Evolutionary conservation across 2,888 invertebrate genomes (phyloP), one percentile per base, ranked within the genome.

Genomic region (Alviniconcha strummeri): DNA sequence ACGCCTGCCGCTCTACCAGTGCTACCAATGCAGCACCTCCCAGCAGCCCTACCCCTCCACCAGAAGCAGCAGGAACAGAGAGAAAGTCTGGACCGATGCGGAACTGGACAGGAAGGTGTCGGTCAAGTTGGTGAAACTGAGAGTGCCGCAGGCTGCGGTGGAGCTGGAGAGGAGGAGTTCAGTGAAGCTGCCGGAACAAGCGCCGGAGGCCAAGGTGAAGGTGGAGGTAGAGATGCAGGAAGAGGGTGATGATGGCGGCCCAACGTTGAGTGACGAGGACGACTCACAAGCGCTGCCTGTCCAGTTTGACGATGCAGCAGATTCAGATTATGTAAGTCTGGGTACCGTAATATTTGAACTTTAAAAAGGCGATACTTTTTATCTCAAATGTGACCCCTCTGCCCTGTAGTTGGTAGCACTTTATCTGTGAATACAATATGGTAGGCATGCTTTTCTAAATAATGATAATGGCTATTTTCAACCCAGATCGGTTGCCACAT

Each of bases 1-100:
- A 13, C 78, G 60, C 15, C 52, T 78, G 15, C 78, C 78, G 36
- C 78, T 57, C 78, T 78, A 64, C 52, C 60, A 60, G 19, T 78
- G 78, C 64, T 8, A 8, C 13, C 7, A 15, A 15, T 78, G 78
- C 64, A 52, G 15, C 52, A 0, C 78, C 15, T 17, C 78, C 78
- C 4, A 15, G 13, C 19, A 7, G 15, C 11, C 64, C 52, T 6
- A 13, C 5, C 54, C 11, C 55, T 15, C n/a, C 64, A 64, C 15
- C 19, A 4, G 55, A 56, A 52, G 9, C 15, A 54, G 15, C 9
- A 56, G n/a, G 11, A 0, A 5, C 64, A 78, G 17, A 19, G 36
- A 19, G 19, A 77, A 17, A 19, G 36, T n/a, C 56, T n/a, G 56
- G 75, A 15, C 0, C 9, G 56, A 17, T 4, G 55, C 3, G 56